Evolutionary conservation across 2,797 vertebrate genomes (phyloP).

Genomic region (Microchirus variegatus): DNA sequence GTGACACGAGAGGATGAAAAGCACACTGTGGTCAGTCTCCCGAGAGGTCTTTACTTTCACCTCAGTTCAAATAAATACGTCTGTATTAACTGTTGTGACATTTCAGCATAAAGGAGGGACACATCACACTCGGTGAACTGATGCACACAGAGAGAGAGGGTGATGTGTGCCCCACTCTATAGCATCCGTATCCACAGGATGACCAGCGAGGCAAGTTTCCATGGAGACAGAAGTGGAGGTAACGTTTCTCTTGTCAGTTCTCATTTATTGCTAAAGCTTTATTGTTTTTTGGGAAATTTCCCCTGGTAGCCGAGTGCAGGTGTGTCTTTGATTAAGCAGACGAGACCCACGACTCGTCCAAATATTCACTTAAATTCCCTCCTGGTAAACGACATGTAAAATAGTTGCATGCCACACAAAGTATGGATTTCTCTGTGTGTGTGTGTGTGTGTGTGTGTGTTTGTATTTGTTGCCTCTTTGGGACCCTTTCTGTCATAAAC

Average conservation of each 20-base stretch:
- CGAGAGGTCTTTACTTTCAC: conserved; percentile 35
- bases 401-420: conserved; percentile 39
- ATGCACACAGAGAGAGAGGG: conserved; percentile 44
- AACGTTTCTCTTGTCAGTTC: conserved; percentile 65
- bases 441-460: not conserved
- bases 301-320: conserved; percentile 19
- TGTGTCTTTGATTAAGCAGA: conserved; percentile 26
- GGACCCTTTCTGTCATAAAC: too few relatives aligned
- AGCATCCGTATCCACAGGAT: conserved; percentile 70
- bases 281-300: conserved; percentile 50
- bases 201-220: conserved; percentile 79
- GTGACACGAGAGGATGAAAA: conserved; percentile 13
- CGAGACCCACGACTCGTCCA: conserved; percentile 1
- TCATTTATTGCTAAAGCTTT: conserved; percentile 67
- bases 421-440: conserved; percentile 20
- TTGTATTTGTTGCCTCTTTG: too few relatives aligned
- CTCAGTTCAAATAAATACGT: conserved; percentile 13
- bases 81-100: conserved; percentile 29
- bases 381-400: conserved; percentile 43
- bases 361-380: conserved; percentile 16
- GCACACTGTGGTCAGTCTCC: conserved; percentile 15
- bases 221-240: conserved; percentile 80
- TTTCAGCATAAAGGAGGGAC: conserved; percentile 3
- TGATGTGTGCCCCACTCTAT: conserved; percentile 43
- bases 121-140: conserved; percentile 40